These are phyloP conservation scores for Cryptus armator DNA, from an alignment of 2,888 invertebrate genomes.

Conservation along the genomic window DNA sequence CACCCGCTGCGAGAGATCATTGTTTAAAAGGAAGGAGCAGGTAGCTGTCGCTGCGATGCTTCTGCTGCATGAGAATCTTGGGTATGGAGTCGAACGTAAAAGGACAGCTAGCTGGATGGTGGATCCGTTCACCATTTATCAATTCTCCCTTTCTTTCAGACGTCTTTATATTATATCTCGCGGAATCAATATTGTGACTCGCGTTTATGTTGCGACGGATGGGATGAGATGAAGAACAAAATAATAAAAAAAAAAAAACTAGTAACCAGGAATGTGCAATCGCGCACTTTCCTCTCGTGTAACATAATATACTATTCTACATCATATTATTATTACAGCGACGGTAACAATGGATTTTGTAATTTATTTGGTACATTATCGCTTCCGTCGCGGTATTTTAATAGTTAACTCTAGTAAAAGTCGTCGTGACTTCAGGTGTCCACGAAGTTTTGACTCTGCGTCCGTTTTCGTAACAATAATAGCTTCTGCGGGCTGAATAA, in stretches of 20 bases:
- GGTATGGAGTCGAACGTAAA: constrained; percentile 26
- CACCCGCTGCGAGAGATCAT: constrained; percentile 68
- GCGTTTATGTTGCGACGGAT: constrained; percentile 30
- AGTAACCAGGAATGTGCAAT: too few relatives aligned
- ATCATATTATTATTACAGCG: too few relatives aligned
- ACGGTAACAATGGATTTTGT: too few relatives aligned
- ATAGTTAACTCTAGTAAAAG: too few relatives aligned
- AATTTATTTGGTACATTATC: too few relatives aligned
- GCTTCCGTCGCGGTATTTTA: too few relatives aligned
- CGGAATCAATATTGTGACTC: constrained; percentile 69
- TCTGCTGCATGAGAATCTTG: constrained; percentile 46
- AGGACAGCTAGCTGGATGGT: constrained; percentile 27
- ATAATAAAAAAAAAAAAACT: neutral
- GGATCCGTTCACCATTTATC: constrained; percentile 61
- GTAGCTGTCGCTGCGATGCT: constrained; percentile 47
- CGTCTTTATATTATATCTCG: constrained; percentile 33
- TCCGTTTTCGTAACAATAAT: neutral
- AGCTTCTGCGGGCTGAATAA: constrained; percentile 13
- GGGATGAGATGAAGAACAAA: constrained; percentile 26
- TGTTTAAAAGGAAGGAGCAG: constrained; percentile 55
- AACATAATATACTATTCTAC: too few relatives aligned
- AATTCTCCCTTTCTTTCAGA: constrained; percentile 36
- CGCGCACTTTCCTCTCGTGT: too few relatives aligned
- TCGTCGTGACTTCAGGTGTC: neutral
- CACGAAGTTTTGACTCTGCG: neutral